phyloP scores from a whole-genome alignment of 2,113 vertebrate genomes.

The Syngnathus floridae region DNA sequence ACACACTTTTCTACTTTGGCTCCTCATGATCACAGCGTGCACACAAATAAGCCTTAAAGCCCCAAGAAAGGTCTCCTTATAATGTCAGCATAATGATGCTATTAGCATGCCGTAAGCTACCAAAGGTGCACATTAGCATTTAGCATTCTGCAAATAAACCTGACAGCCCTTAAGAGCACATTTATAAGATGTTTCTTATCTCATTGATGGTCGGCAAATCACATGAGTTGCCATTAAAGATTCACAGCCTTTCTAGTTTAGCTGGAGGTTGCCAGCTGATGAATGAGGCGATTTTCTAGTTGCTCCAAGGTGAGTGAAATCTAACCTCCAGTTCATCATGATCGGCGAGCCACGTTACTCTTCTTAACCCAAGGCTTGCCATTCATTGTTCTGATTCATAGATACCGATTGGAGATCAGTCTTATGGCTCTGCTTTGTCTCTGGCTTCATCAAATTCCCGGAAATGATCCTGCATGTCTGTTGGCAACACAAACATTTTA shows the following conservation, averaged over 20 bases:
- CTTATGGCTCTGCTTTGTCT: conserved; percentile 12
- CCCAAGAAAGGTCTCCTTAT: not conserved
- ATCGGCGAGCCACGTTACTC: conserved; percentile 31
- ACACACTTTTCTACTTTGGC: not conserved
- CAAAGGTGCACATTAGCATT: not conserved
- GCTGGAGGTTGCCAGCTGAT: conserved; percentile 47
- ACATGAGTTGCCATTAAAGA: conserved; percentile 38
- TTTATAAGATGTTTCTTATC: conserved; percentile 17
- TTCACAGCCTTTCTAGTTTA: conserved; percentile 37
- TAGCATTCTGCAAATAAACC: conserved; percentile 13
- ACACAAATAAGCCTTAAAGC: not conserved
- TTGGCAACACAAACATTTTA: not conserved
- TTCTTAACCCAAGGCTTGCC: conserved; percentile 33
- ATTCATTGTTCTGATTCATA: conserved; percentile 40
- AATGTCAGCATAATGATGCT: not conserved
- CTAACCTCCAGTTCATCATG: conserved; percentile 41
- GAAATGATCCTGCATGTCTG: not conserved
- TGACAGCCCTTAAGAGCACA: conserved; percentile 8
- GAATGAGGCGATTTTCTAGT: conserved; percentile 52
- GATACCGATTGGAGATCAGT: conserved; percentile 12
- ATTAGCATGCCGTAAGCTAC: conserved; percentile 1
- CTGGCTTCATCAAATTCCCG: not conserved
- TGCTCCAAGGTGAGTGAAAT: conserved; percentile 50
- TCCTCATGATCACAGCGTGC: not conserved
- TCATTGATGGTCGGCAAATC: conserved; percentile 16